phyloP scores from a whole-genome alignment of 2,797 vertebrate species.

The Myotis planiceps region DNA sequence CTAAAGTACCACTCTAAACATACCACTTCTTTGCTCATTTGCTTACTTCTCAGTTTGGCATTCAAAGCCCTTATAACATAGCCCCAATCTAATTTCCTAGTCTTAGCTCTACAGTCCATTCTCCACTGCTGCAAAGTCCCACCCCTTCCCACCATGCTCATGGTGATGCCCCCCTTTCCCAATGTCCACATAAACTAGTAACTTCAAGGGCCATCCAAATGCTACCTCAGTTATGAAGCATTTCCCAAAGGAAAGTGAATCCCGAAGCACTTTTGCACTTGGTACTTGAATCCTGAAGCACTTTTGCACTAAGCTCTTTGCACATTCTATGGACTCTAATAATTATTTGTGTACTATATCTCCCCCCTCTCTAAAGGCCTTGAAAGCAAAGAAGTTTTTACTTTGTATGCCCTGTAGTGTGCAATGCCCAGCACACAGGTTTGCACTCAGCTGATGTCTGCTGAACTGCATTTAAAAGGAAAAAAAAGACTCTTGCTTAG shows the following conservation, averaged over 20 bases:
- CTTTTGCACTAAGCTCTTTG: not conserved
- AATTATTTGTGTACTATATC: not conserved
- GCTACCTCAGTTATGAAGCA: not conserved
- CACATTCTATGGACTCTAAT: not conserved
- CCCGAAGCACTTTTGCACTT: not conserved
- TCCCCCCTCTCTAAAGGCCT: not conserved
- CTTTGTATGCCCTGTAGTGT: not conserved
- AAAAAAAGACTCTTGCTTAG: slow-evolving; percentile 23
- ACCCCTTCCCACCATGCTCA: not conserved
- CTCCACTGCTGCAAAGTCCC: not conserved
- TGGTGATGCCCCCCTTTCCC: not conserved
- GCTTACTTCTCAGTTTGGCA: not conserved
- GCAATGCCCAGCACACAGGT: not conserved
- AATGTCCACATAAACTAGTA: not conserved
- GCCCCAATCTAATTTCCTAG: not conserved
- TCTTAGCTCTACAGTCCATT: not conserved
- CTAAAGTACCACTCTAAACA: not conserved
- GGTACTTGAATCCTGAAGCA: not conserved
- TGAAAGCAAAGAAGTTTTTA: slow-evolving; percentile 14
- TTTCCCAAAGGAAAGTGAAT: not conserved
- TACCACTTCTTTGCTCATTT: not conserved
- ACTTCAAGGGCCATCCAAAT: not conserved
- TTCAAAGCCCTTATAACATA: not conserved
- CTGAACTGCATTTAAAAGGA: slow-evolving; percentile 20
- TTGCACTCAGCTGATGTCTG: not conserved